Evolutionary conservation across 2,888 invertebrate genomes (phyloP), one percentile per base, ranked within the genome.

Genomic region (Sminthurinus aureus): DNA sequence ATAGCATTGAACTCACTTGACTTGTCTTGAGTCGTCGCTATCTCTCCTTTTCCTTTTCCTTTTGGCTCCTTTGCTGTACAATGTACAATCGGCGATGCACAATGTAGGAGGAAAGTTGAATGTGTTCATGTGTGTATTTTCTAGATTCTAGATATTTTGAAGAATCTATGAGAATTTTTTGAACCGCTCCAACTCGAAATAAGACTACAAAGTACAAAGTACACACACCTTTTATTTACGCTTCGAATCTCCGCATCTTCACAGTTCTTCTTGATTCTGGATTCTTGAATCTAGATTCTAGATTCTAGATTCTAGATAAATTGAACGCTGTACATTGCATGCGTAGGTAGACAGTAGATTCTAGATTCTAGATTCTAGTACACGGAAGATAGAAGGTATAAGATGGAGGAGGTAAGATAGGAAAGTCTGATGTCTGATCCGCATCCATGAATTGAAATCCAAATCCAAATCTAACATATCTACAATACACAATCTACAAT

Each of bases 201-300:
- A 74, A 64, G 52, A 76, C 51, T 52, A 77, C 38, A 38, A 38
- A 38, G 38, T 38, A 38, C 38, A 38, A 38, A 38, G 38, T 38
- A 38, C 38, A 38, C 38, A 38, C 77, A 52, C 77, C 64, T 58
- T 77, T 77, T 77, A 77, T 77, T 77, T 77, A 77, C 77, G 77
- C 77, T 77, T 24, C 22, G 77, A 51, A 51, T 77, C 52, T 76
- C 24, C 73, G 24, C 67, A 74, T 26, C 75, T 51, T 50, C 51
- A 38, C 51, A 38, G 26, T 26, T n/a, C 75, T 75, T 15, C 58
- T 38, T 4, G 38, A 38, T 38, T 38, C 38, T 38, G 6, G 38
- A 38, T 38, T 38, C 38, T 38, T 6, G 3, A 1, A 38, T 6
- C 6, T 38, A n/a, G n/a, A n/a, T n/a, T n/a, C n/a, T n/a, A n/a